Conservation (phyloP, 1,140 invertebrate genomes). For the Mercenaria mercenaria region DNA sequence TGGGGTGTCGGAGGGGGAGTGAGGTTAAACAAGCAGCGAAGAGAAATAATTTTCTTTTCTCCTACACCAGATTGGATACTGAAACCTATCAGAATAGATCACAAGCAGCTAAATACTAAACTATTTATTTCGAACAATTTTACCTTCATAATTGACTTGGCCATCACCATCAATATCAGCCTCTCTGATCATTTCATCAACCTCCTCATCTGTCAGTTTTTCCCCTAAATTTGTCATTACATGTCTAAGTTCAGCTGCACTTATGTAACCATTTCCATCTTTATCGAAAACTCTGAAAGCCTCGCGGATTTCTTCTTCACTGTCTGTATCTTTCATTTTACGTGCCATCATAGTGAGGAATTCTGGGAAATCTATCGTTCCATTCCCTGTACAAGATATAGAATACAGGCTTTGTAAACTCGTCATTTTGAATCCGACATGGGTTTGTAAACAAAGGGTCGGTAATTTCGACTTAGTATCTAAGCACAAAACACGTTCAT, state of each 20-base stretch:
- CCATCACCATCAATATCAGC: slow-evolving; percentile 34
- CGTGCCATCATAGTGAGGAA: slow-evolving; percentile 30
- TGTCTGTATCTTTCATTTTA: slow-evolving; percentile 20
- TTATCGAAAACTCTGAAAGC: slow-evolving; percentile 31
- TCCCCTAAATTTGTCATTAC: slow-evolving; percentile 42
- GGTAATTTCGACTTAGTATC: no score
- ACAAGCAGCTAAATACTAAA: no score
- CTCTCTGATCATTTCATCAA: slow-evolving; percentile 39
- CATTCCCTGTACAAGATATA: slow-evolving; percentile 23
- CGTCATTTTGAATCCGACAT: no score
- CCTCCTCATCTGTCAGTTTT: slow-evolving; percentile 39
- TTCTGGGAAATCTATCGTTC: slow-evolving; percentile 36
- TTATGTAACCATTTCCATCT: slow-evolving; percentile 36
- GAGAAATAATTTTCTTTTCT: no score
- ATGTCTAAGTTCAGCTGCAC: slow-evolving; percentile 30
- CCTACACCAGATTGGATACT: no score
- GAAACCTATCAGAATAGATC: no score
- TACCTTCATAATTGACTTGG: slow-evolving; percentile 36
- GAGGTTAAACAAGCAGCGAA: no score
- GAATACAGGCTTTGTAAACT: no score
- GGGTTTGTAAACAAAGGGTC: no score
- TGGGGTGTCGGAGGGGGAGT: no score
- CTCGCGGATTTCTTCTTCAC: slow-evolving; percentile 23
- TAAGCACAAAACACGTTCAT: no score
- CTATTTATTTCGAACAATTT: no score